Conservation (phyloP, 2,797 vertebrate species). For the Euphonia xanthogaster region DNA sequence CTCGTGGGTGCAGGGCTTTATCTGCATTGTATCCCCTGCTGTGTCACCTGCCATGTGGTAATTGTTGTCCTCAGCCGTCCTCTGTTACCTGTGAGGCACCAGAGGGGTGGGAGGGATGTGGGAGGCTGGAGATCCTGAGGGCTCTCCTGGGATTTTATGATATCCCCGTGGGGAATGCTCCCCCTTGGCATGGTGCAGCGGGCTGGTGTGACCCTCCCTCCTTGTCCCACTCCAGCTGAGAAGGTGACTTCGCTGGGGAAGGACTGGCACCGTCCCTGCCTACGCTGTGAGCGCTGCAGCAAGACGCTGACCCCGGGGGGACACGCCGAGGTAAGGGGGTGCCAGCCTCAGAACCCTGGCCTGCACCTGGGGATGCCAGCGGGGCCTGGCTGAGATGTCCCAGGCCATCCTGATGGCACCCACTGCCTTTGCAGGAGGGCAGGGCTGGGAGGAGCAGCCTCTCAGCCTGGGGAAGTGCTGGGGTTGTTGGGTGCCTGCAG, state of each 20-base stretch:
- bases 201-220: background rate
- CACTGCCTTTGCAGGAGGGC: background rate
- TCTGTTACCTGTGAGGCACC: background rate
- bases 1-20: background rate
- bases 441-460: background rate
- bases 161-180: fast-evolving
- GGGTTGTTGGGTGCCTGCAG: background rate
- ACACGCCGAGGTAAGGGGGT: conserved; percentile 89
- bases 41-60: background rate
- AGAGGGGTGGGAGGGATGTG: background rate
- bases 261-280: conserved; percentile 98
- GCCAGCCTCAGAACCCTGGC: fast-evolving
- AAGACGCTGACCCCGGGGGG: conserved; percentile 93
- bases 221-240: conserved; percentile 79
- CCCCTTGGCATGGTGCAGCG: background rate
- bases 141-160: background rate
- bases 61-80: background rate
- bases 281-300: conserved; percentile 93
- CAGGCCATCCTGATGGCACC: fast-evolving
- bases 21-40: background rate
- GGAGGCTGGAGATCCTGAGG: background rate
- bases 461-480: background rate
- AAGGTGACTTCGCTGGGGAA: conserved; percentile 98
- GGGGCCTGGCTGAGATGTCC: background rate
- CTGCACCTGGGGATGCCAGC: fast-evolving